phyloP scores from a whole-genome alignment of 2,888 invertebrate species.

The Ischnura elegans region DNA sequence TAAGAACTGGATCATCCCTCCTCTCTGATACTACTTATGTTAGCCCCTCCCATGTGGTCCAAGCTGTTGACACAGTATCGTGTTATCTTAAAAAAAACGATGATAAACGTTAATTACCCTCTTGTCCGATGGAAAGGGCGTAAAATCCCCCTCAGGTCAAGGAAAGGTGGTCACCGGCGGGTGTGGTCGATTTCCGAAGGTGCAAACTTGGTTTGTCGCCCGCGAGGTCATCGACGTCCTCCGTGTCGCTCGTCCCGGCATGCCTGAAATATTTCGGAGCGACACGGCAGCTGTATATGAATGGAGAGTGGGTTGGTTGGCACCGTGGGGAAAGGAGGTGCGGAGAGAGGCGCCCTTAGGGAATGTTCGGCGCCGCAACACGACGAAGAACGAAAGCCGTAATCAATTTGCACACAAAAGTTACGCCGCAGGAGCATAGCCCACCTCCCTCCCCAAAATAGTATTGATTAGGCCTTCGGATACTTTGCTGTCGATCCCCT shows the following conservation, averaged over 20 bases:
- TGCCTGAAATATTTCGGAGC: constrained; percentile 19
- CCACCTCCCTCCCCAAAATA: constrained; percentile 5
- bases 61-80: background rate
- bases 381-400: constrained; percentile 42
- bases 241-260: background rate
- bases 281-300: background rate
- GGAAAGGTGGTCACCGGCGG: background rate
- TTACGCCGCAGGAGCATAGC: constrained; percentile 6
- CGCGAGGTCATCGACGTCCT: background rate
- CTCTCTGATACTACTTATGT: too few relatives aligned
- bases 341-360: background rate
- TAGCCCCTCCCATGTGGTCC: background rate
- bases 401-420: constrained; percentile 61
- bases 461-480: constrained; percentile 44
- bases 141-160: background rate
- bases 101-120: constrained; percentile 8
- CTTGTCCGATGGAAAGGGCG: constrained; percentile 1
- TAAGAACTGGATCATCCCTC: too few relatives aligned
- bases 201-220: background rate
- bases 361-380: constrained; percentile 53
- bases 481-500: constrained; percentile 30
- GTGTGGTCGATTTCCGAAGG: background rate
- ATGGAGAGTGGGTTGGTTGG: background rate
- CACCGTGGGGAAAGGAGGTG: background rate
- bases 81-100: background rate